Base-by-base conservation (phyloP, 1,140 invertebrate genomes). In the Drosophila nigromelanica region DNA sequence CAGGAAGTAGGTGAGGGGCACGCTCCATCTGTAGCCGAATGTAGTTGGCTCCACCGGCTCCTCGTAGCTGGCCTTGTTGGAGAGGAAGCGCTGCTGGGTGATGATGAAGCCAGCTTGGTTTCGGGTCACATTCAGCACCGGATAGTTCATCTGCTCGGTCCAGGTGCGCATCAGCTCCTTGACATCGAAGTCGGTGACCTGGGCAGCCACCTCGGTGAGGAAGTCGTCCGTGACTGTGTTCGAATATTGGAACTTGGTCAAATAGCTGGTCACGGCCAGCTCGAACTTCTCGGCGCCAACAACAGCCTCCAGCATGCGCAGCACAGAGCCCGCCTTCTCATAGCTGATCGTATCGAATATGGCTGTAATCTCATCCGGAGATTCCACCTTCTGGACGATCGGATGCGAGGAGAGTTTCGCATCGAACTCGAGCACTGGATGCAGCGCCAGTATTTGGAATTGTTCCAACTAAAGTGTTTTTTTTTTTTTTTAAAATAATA, bases 281-380 rank as follows among this genome's bases (percentile, higher is more conserved):
- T 94, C 94, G 91, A 99, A 99, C 2, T 94, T 94, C 7, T 96
- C 94, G 12, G 94, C 91, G 0, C 96, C 96, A 14, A 98, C 94
- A 72, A 98, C 96, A 55, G 95, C 93, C 90, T 98, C 95, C 86
- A 99, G 92, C 98, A 99, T 99, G 48, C 98, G 93, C 37, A 99
- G 94, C 8, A 99, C 92, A 14, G 97, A 96, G 0, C 96, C 95
- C 27, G 98, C 98, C 95, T 99, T 99, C 68, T 95, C 95, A 89
- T 99, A 99, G 3, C 97, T 97, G 74, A 99, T 99, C 0, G 93
- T 92, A 92, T 99, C 98, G 91, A 99, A 99, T 48, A 98, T 96
- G 60, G 97, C 95, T 0, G 95, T 97, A 39, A 99, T 98, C 92
- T 99, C 95, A 91, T 97, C 96, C 0, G 98, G 97, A 76, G 96